Evolutionary conservation across 2,113 vertebrate species (phyloP).

Genomic region (Cichladusa arquata): DNA sequence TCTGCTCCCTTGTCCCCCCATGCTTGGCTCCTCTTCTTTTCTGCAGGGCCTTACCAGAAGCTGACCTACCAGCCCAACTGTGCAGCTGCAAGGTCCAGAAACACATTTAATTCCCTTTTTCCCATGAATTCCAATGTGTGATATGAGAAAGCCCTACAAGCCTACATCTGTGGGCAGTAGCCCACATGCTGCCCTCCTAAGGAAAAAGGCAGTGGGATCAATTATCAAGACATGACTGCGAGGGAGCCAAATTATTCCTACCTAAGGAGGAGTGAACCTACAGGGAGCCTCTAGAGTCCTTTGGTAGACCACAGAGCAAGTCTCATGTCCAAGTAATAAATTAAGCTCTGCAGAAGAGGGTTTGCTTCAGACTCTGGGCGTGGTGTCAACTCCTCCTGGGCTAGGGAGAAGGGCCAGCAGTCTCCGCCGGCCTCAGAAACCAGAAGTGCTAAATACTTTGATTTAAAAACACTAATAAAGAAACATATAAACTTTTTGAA

Average conservation of each 20-base stretch:
- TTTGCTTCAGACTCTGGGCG: slow-evolving; percentile 15
- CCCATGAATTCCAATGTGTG: background rate
- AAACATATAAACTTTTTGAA: background rate
- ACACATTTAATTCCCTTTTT: background rate
- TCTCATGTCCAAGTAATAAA: slow-evolving; percentile 22
- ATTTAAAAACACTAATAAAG: background rate
- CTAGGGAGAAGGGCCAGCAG: slow-evolving; percentile 7
- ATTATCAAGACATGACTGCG: background rate
- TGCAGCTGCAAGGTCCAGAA: background rate
- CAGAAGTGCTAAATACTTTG: background rate
- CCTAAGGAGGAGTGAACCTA: slow-evolving; percentile 8
- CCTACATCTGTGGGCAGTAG: background rate
- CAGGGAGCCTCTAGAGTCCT: slow-evolving; percentile 30
- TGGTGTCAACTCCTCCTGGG: slow-evolving; percentile 41
- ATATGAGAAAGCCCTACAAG: background rate
- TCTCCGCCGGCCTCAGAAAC: background rate
- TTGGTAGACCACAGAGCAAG: background rate
- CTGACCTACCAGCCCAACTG: background rate
- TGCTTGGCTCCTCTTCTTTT: background rate
- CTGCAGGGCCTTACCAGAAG: background rate
- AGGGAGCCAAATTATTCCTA: background rate
- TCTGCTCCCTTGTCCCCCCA: background rate
- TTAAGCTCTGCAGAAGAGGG: background rate
- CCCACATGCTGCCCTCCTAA: background rate
- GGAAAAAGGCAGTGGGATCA: background rate